These are phyloP conservation scores for Bos javanicus DNA, from an alignment of 2,113 vertebrate genomes.

Conservation along the genomic window DNA sequence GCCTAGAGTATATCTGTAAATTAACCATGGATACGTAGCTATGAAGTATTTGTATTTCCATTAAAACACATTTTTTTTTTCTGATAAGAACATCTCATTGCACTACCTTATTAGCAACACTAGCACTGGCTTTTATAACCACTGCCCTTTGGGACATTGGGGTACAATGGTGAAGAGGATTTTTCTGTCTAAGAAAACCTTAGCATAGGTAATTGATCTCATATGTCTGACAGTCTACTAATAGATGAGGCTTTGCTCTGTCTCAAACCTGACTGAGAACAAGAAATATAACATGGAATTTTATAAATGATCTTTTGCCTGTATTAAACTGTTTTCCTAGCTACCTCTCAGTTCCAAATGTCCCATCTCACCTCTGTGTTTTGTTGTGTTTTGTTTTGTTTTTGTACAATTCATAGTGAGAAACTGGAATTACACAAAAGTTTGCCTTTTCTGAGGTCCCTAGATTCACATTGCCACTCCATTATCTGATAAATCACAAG, in stretches of 20 bases:
- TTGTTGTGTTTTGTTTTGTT: background rate
- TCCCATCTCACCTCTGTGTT: background rate
- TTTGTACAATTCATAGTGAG: background rate
- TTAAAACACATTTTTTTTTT: background rate
- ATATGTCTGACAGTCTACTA: background rate
- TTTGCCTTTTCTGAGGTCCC: background rate
- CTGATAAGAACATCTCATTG: background rate
- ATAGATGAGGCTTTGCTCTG: background rate
- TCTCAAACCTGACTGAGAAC: background rate
- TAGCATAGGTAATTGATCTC: background rate
- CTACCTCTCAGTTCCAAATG: background rate
- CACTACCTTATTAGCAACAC: background rate
- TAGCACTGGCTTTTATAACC: background rate
- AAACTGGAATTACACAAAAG: background rate
- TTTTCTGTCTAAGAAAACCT: background rate
- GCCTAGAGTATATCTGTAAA: background rate
- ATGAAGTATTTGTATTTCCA: background rate
- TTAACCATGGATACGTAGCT: background rate
- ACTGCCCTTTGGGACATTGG: background rate
- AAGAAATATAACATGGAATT: background rate
- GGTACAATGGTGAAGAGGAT: background rate
- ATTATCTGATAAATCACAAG: constrained; percentile 42
- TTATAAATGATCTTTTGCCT: background rate
- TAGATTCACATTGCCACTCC: background rate
- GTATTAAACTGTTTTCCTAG: background rate